Conservation (phyloP, 2,797 vertebrate genomes). For the Falco concolor region DNA sequence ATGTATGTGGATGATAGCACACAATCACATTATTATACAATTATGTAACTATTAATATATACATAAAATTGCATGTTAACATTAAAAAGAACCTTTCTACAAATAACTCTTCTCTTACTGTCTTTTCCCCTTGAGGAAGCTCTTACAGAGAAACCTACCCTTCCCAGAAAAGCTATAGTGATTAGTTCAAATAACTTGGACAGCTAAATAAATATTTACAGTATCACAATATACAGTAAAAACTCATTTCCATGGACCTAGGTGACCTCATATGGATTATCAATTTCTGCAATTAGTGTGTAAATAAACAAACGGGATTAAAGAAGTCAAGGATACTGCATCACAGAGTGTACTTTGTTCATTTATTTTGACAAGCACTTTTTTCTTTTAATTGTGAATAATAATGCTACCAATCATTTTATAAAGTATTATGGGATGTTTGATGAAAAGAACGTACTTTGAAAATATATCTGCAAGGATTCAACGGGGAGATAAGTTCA, state of each 20-base stretch:
- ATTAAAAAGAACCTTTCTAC: not conserved
- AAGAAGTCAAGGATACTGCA: conserved; percentile 47
- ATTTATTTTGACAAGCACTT: conserved; percentile 13
- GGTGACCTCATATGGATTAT: conserved; percentile 34
- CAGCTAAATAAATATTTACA: conserved; percentile 51
- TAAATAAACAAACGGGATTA: conserved; percentile 46
- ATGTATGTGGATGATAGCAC: not conserved
- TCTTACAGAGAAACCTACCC: not conserved
- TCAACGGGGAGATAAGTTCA: not conserved
- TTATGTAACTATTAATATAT: not conserved
- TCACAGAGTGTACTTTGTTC: not conserved
- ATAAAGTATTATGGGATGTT: not conserved
- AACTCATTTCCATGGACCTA: conserved; percentile 36
- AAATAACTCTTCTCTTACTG: not conserved
- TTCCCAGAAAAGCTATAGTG: not conserved
- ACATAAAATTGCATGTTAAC: not conserved
- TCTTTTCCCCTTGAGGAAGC: not conserved
- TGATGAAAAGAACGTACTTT: not conserved
- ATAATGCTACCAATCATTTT: not conserved
- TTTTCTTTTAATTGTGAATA: conserved; percentile 10
- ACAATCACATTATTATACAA: not conserved
- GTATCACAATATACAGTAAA: conserved; percentile 25
- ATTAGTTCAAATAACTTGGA: not conserved
- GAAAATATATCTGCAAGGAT: not conserved
- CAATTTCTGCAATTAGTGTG: conserved; percentile 44